Evolutionary conservation across 1,140 invertebrate genomes (phyloP).

Genomic region (Tetramorium alpestre): DNA sequence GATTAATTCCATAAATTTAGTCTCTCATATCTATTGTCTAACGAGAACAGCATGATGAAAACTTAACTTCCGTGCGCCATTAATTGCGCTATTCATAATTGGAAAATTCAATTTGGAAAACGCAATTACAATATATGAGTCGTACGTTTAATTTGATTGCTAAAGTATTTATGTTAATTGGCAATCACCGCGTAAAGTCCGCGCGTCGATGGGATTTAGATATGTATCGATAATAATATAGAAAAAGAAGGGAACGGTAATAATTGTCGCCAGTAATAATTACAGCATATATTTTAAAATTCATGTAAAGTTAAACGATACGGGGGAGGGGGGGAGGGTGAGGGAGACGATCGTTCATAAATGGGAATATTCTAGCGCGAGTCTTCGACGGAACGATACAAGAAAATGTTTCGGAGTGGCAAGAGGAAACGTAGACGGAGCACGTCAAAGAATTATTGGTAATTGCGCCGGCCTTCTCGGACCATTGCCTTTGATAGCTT

Average conservation of each 20-base stretch:
- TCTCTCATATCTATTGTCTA: background rate
- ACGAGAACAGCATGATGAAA: background rate
- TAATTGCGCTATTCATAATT: constrained; percentile 33
- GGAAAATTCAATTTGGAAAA: constrained; percentile 37
- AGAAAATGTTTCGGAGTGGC: constrained; percentile 69
- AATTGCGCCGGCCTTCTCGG: constrained; percentile 82
- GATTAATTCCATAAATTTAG: constrained; percentile 10
- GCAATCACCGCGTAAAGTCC: background rate
- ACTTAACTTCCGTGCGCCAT: constrained; percentile 10
- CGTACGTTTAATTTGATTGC: background rate
- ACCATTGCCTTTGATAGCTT: constrained; percentile 84
- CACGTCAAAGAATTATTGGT: constrained; percentile 84
- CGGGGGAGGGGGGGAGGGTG: too few relatives aligned
- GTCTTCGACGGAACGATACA: constrained; percentile 2
- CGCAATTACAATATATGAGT: background rate
- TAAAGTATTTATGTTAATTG: constrained; percentile 30
- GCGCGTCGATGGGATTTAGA: background rate
- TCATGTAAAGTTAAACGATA: background rate
- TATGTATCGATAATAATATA: background rate
- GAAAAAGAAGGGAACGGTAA: background rate
- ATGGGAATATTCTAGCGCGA: constrained; percentile 5
- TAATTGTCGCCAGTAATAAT: background rate
- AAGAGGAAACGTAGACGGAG: constrained; percentile 76
- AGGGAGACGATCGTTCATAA: background rate
- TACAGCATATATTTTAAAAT: background rate